A percentile compares a stretch with the other conserved stretches of the same genome.
Evolutionary conservation across 1,140 invertebrate species (phyloP).

Genomic region (Glossosoma conforme): DNA sequence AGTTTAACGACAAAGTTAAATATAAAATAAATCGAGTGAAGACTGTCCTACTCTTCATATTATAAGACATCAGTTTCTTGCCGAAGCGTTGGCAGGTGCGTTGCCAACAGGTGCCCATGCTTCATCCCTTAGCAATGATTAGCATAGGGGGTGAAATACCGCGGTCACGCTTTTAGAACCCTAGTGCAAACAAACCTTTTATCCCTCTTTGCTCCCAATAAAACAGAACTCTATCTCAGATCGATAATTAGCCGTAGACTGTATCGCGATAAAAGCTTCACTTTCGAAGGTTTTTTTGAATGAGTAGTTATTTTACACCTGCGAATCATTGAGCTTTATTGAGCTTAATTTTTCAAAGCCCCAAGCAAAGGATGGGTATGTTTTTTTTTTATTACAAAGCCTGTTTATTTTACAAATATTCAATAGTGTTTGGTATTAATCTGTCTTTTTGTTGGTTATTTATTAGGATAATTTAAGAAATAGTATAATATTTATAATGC

Average conservation of each 20-base stretch:
- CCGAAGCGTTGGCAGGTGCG: slow-evolving; percentile 21
- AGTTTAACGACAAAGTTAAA: neutral
- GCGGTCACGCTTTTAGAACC: slow-evolving; percentile 23
- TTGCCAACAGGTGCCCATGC: slow-evolving; percentile 15
- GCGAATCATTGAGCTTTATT: no score
- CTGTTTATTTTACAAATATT: no score
- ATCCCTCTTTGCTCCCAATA: slow-evolving; percentile 5
- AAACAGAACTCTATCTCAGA: slow-evolving; percentile 3
- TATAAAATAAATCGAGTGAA: neutral
- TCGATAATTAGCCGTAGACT: slow-evolving; percentile 10
- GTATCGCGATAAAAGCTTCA: no score
- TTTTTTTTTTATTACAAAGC: no score
- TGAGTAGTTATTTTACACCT: no score
- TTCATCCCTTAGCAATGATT: slow-evolving; percentile 17
- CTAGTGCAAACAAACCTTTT: slow-evolving; percentile 24
- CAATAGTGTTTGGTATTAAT: no score
- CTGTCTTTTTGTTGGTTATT: no score
- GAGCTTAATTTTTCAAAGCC: no score
- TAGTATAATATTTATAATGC: no score
- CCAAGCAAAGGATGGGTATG: no score
- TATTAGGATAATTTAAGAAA: no score
- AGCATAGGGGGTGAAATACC: slow-evolving; percentile 16
- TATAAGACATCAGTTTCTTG: slow-evolving; percentile 13
- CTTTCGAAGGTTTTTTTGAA: no score
- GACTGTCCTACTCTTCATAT: slow-evolving; percentile 2